These are phyloP conservation scores for Pseudomyrmex flavicornis DNA, from an alignment of 1,140 invertebrate genomes.

Conservation along the genomic window DNA sequence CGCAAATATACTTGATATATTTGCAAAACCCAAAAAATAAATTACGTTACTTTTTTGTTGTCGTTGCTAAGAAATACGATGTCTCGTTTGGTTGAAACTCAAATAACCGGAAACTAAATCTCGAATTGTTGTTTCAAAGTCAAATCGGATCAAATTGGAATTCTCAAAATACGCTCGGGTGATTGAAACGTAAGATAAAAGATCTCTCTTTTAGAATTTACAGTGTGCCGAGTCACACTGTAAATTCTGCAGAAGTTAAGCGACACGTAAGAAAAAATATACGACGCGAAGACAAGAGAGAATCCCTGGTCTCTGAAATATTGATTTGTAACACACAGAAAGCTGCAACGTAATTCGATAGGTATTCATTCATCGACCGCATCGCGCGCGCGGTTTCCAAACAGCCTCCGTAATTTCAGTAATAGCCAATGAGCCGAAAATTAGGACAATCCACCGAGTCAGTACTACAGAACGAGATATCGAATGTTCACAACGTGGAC, in stretches of 20 bases:
- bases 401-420: constrained; percentile 34
- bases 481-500: constrained; percentile 39
- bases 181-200: too few species aligned
- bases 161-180: background rate
- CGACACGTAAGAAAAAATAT: background rate
- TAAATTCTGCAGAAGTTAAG: constrained; percentile 17
- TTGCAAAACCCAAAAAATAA: background rate
- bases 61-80: background rate
- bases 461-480: background rate
- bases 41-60: background rate
- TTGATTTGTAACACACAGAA: background rate
- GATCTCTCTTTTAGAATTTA: too few species aligned
- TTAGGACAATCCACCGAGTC: constrained; percentile 12
- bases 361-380: background rate
- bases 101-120: background rate
- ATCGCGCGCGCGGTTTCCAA: constrained; percentile 25
- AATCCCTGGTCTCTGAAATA: background rate
- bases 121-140: background rate
- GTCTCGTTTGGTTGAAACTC: background rate
- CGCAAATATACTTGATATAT: too few species aligned
- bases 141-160: background rate
- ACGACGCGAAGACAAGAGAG: background rate
- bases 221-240: too few species aligned
- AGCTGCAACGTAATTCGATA: background rate
- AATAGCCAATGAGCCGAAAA: constrained; percentile 59